Evolutionary conservation across 2,797 vertebrate genomes (phyloP).

Genomic region (Heterohyrax brucei): DNA sequence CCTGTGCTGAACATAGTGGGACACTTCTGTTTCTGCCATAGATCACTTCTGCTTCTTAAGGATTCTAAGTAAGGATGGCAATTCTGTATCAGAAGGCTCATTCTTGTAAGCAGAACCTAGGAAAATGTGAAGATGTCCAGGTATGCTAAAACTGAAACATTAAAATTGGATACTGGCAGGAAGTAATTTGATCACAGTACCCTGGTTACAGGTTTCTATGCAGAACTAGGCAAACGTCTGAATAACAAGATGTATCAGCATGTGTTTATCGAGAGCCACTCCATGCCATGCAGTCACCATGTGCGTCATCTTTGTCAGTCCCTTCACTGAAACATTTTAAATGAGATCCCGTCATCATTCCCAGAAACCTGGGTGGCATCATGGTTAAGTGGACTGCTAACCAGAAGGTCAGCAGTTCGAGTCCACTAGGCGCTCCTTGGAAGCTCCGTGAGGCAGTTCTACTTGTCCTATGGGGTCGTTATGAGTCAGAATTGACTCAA

Average conservation of each 20-base stretch:
- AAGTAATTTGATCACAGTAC: conserved; percentile 58
- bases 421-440: too few species aligned
- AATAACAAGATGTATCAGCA: background rate
- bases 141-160: conserved; percentile 78
- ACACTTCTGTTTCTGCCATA: background rate
- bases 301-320: background rate
- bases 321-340: background rate
- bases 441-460: too few species aligned
- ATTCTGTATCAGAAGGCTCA: conserved; percentile 63
- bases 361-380: background rate
- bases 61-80: conserved; percentile 75
- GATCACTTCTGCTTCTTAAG: conserved; percentile 66
- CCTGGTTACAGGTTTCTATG: conserved; percentile 75
- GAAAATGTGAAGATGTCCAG: conserved; percentile 72
- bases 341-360: background rate
- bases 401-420: too few species aligned
- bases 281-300: background rate
- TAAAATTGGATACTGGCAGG: conserved; percentile 67
- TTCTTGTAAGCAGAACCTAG: conserved; percentile 67
- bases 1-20: background rate
- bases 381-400: too few species aligned
- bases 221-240: conserved; percentile 71
- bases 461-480: too few species aligned
- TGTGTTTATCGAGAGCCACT: background rate
- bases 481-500: too few species aligned